phyloP scores from a whole-genome alignment of 2,113 vertebrate genomes.

The Colaptes auratus region DNA sequence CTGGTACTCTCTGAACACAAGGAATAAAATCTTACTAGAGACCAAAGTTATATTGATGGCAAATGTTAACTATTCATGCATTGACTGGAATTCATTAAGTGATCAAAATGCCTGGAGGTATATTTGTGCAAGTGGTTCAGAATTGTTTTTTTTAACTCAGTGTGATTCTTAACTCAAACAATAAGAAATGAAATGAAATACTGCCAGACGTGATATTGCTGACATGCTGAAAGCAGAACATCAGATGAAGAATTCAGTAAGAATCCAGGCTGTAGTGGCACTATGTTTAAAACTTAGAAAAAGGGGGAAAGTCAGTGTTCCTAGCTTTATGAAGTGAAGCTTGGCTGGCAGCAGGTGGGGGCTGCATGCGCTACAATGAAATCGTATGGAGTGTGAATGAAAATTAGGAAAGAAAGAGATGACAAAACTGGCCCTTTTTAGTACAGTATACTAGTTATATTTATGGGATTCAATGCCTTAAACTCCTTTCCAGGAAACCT shows the following conservation, averaged over 20 bases:
- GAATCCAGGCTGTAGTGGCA: not conserved
- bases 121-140: not conserved
- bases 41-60: not conserved
- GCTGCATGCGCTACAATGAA: no score
- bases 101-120: not conserved
- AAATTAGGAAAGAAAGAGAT: no score
- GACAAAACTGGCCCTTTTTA: not conserved
- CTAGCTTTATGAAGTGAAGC: not conserved
- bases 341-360: no score
- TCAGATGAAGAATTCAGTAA: not conserved
- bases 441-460: no score
- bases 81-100: constrained; percentile 33
- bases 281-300: not conserved
- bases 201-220: not conserved
- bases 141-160: constrained; percentile 1
- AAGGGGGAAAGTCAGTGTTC: not conserved
- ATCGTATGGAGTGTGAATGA: no score
- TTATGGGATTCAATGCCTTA: not conserved
- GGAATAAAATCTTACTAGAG: not conserved
- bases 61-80: constrained; percentile 23
- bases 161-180: constrained; percentile 2
- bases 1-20: not conserved
- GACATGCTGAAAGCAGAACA: not conserved
- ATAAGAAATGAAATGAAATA: not conserved
- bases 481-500: not conserved